Conservation (phyloP, 2,888 invertebrate genomes). For the Drosophila mimetica region DNA sequence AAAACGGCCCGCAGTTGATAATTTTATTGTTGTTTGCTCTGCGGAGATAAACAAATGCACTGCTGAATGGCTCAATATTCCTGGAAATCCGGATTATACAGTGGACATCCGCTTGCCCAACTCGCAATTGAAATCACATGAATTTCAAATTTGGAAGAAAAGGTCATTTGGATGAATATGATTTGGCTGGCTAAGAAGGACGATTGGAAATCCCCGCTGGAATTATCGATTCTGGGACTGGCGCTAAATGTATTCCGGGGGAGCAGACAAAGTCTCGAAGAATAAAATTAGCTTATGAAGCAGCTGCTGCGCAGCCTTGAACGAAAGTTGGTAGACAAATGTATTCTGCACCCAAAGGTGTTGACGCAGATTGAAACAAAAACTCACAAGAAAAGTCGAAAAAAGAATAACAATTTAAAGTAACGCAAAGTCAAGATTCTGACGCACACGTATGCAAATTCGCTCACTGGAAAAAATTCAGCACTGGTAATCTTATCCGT, state of each 20-base stretch:
- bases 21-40: slow-evolving; percentile 12
- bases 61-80: slow-evolving; percentile 2
- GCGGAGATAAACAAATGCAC: slow-evolving; percentile 5
- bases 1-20: slow-evolving; percentile 42
- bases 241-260: slow-evolving; percentile 19
- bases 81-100: slow-evolving; percentile 20
- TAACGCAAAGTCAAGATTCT: slow-evolving; percentile 38
- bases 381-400: slow-evolving; percentile 15
- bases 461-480: slow-evolving; percentile 54
- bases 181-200: slow-evolving; percentile 1
- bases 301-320: slow-evolving; percentile 41
- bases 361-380: slow-evolving; percentile 34
- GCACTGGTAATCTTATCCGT: slow-evolving; percentile 33
- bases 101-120: slow-evolving; percentile 21
- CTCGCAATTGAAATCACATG: slow-evolving; percentile 2
- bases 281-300: slow-evolving; percentile 29
- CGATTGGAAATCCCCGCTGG: slow-evolving; percentile 11
- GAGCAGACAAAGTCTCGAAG: slow-evolving; percentile 11
- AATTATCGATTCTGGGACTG: slow-evolving; percentile 11
- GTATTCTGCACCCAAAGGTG: slow-evolving; percentile 27
- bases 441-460: slow-evolving; percentile 75
- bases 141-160: slow-evolving; percentile 18
- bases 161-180: slow-evolving; percentile 28
- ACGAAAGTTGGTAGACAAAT: slow-evolving; percentile 36
- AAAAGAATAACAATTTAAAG: slow-evolving; percentile 33